Percentiles rank a stretch among this genome's conserved stretches.
phyloP scores from a whole-genome alignment of 2,888 invertebrate species.

The Macaria notata region DNA sequence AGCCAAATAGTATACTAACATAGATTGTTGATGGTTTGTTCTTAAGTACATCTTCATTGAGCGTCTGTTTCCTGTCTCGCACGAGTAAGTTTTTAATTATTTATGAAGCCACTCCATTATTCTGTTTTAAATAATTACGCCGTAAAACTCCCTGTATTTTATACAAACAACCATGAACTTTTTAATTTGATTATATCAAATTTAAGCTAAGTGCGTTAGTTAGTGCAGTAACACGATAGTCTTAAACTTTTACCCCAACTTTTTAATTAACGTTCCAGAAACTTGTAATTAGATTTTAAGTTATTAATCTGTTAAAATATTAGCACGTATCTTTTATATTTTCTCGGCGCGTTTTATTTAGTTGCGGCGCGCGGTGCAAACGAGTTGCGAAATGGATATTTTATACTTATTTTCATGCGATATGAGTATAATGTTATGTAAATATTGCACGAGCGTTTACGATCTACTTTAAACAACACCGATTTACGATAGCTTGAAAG shows the following conservation, averaged over 20 bases:
- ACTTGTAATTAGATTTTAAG: conserved; percentile 14
- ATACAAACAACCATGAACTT: too few species aligned
- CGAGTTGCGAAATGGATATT: conserved; percentile 23
- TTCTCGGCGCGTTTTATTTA: conserved; percentile 1
- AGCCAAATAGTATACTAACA: too few species aligned
- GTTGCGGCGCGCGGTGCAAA: neutral
- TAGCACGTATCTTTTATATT: conserved; percentile 1
- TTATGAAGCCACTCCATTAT: too few species aligned
- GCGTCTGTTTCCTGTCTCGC: too few species aligned
- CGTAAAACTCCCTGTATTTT: too few species aligned
- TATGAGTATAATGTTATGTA: conserved; percentile 23
- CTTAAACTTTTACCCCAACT: conserved; percentile 15
- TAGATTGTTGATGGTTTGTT: too few species aligned
- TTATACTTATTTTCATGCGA: conserved; percentile 26
- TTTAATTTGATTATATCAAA: too few species aligned
- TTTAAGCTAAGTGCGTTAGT: conserved; percentile 6
- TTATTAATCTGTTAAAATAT: conserved; percentile 19
- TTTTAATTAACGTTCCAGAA: conserved; percentile 20
- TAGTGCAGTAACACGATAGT: conserved; percentile 18
- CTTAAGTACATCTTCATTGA: too few species aligned
- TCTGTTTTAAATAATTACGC: too few species aligned
- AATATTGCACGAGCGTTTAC: conserved; percentile 13
- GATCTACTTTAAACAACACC: conserved; percentile 1
- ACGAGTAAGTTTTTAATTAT: too few species aligned
- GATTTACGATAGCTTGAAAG: conserved; percentile 1